Conservation (phyloP, 2,797 vertebrate species). For the Tamandua tetradactyla region DNA sequence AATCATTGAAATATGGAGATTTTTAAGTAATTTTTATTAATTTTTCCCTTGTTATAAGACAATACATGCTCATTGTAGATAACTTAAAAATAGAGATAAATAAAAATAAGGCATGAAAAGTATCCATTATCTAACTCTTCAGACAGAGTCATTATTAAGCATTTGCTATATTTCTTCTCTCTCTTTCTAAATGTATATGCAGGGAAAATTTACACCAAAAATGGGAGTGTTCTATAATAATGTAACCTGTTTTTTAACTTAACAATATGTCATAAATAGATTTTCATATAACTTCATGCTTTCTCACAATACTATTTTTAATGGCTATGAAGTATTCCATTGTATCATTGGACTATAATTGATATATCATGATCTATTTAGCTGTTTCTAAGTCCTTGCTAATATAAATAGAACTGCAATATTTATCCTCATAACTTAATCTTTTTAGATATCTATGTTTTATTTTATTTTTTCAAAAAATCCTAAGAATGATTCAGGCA, state of each 20-base stretch:
- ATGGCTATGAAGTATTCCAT: background rate
- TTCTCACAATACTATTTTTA: slow-evolving; percentile 43
- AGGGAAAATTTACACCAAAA: slow-evolving; percentile 9
- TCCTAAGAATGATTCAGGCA: background rate
- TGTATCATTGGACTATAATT: background rate
- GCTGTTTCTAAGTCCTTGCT: background rate
- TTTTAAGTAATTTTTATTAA: slow-evolving; percentile 63
- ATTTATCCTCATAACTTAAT: background rate
- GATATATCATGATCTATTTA: background rate
- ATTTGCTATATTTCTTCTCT: slow-evolving; percentile 34
- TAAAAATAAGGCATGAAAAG: slow-evolving; percentile 40
- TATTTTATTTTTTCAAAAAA: background rate
- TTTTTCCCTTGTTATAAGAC: slow-evolving; percentile 24
- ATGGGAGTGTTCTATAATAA: slow-evolving; percentile 18
- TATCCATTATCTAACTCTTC: slow-evolving; percentile 29
- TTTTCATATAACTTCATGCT: background rate
- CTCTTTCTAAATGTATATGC: slow-evolving; percentile 32
- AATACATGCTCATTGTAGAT: slow-evolving; percentile 11
- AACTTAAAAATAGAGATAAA: slow-evolving; percentile 42
- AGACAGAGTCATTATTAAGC: background rate
- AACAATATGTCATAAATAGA: background rate
- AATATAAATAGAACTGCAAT: background rate
- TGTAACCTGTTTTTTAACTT: background rate
- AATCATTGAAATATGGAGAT: slow-evolving; percentile 50
- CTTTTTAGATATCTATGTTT: background rate